phyloP scores from a whole-genome alignment of 2,113 vertebrate species.

The Mixornis gularis region DNA sequence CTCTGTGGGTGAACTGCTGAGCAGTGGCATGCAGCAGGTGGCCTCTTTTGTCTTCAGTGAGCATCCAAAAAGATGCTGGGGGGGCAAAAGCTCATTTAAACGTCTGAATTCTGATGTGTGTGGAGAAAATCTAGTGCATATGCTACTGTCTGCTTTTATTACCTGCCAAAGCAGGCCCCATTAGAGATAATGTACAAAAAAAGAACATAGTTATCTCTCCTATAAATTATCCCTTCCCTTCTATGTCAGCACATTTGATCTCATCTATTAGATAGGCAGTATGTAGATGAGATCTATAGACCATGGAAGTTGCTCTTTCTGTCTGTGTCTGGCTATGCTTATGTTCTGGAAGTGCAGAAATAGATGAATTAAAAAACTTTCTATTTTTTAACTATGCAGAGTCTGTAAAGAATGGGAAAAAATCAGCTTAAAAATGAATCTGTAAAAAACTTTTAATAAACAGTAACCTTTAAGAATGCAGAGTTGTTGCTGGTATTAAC shows the following conservation, averaged over 20 bases:
- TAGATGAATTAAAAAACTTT: background rate
- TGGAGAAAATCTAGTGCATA: background rate
- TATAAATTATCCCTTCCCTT: background rate
- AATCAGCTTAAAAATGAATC: slow-evolving; percentile 1
- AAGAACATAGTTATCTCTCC: background rate
- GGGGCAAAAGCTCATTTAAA: background rate
- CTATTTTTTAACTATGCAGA: background rate
- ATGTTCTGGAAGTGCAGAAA: background rate
- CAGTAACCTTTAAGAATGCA: background rate
- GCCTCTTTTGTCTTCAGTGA: background rate
- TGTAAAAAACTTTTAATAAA: background rate
- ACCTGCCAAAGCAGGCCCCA: background rate
- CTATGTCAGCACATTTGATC: background rate
- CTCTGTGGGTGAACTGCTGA: background rate
- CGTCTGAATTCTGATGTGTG: background rate
- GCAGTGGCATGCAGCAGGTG: background rate
- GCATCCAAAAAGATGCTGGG: background rate
- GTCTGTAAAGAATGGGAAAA: background rate
- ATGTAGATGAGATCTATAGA: background rate
- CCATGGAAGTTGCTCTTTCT: background rate
- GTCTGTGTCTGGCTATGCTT: background rate
- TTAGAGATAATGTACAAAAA: background rate
- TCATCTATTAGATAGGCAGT: background rate
- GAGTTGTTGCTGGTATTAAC: background rate
- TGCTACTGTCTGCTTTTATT: background rate